Evolutionary conservation across 2,797 vertebrate genomes (phyloP).

Genomic region (Schizopygopsis pylzovi): DNA sequence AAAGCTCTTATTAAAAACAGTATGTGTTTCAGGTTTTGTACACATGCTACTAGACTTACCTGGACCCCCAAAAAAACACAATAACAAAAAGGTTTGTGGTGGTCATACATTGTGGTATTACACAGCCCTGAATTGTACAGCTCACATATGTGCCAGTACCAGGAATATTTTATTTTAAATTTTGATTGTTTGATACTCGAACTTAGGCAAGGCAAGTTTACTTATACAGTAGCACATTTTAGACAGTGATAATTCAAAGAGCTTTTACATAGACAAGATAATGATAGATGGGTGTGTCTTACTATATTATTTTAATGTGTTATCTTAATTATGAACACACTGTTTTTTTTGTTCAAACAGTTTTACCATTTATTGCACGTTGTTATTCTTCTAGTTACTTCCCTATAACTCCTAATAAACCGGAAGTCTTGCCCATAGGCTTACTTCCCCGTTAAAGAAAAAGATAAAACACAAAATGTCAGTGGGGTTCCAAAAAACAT

Average conservation of each 20-base stretch:
- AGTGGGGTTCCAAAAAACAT: not conserved
- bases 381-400: too few relatives aligned
- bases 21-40: not conserved
- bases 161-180: not conserved
- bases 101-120: not conserved
- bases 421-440: too few relatives aligned
- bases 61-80: not conserved
- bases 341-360: too few relatives aligned
- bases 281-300: not conserved
- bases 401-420: too few relatives aligned
- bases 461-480: not conserved
- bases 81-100: not conserved
- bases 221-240: not conserved
- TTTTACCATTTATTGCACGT: too few relatives aligned
- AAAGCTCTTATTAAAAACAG: constrained; percentile 34
- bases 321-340: too few relatives aligned
- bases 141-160: not conserved
- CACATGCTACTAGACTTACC: not conserved
- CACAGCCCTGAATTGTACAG: not conserved
- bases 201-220: not conserved
- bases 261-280: not conserved
- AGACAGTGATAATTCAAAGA: not conserved
- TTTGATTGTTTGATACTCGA: not conserved
- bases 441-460: too few relatives aligned
- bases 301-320: too few relatives aligned